phyloP scores from a whole-genome alignment of 2,113 vertebrate species.

The Elanoides forficatus region DNA sequence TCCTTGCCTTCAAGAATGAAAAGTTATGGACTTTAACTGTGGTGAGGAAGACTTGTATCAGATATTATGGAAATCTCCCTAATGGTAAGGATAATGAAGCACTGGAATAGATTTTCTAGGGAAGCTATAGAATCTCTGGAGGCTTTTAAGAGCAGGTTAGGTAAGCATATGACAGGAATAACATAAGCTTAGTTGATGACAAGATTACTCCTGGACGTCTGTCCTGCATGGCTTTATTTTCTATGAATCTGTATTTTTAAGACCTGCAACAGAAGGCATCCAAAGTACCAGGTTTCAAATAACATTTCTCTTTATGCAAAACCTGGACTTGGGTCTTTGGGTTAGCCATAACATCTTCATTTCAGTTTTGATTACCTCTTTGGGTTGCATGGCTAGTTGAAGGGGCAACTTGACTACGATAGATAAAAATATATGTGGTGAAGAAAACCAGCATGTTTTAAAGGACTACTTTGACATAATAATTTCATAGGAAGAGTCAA shows the following conservation, averaged over 20 bases:
- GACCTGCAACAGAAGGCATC: not conserved
- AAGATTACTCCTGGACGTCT: not conserved
- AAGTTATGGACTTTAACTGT: not conserved
- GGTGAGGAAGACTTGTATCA: not conserved
- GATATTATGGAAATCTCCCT: not conserved
- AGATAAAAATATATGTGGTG: not conserved
- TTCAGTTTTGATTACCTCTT: not conserved
- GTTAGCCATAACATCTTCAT: not conserved
- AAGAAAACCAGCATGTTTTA: not conserved
- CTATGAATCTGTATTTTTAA: not conserved
- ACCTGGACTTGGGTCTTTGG: not conserved
- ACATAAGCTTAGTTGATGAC: not conserved
- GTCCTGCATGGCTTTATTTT: not conserved
- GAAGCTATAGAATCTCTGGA: not conserved
- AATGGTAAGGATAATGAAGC: not conserved
- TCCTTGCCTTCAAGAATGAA: not conserved
- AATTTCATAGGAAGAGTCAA: not conserved
- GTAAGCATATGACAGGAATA: not conserved
- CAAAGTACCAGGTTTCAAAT: not conserved
- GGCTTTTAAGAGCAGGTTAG: not conserved
- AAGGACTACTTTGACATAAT: not conserved
- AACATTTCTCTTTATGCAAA: not conserved
- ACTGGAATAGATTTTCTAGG: not conserved
- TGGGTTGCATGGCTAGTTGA: not conserved
- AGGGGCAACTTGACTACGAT: not conserved